Percentiles rank a stretch among this genome's conserved stretches.
Evolutionary conservation across 2,113 vertebrate genomes (phyloP).

Genomic region (Scytalopus superciliaris): DNA sequence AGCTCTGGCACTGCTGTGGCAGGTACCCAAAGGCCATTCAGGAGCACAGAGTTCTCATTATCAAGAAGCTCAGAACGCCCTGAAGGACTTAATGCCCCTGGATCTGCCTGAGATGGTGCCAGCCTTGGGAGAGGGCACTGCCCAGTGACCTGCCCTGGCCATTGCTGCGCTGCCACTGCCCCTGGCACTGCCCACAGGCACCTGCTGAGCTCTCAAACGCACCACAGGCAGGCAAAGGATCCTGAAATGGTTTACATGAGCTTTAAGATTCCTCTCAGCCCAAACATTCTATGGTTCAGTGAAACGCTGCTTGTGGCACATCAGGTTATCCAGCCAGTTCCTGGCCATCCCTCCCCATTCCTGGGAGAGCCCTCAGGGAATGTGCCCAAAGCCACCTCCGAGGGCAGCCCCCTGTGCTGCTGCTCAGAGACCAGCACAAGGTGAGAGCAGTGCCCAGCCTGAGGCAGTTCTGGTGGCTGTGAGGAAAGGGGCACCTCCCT

Average conservation of each 20-base stretch:
- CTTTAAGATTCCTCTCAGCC: not conserved
- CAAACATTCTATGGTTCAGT: not conserved
- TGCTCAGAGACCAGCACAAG: not conserved
- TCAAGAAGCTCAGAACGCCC: not conserved
- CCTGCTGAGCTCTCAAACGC: not conserved
- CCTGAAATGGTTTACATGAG: too few species aligned
- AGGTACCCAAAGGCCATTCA: not conserved
- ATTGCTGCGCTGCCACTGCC: fast-evolving
- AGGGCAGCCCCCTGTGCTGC: too few species aligned
- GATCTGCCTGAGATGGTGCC: not conserved
- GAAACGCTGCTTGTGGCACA: not conserved
- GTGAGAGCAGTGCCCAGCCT: not conserved
- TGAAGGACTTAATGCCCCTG: not conserved
- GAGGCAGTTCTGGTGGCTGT: not conserved
- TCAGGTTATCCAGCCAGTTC: too few species aligned
- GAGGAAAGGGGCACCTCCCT: not conserved
- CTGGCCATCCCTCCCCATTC: not conserved
- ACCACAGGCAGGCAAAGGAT: fast-evolving
- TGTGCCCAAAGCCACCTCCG: not conserved
- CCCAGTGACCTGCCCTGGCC: not conserved
- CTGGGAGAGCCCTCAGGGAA: too few species aligned
- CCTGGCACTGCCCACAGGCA: not conserved
- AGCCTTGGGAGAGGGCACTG: not conserved
- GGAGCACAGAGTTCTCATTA: fast-evolving
- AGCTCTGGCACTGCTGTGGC: not conserved